Evolutionary conservation across 2,797 vertebrate genomes (phyloP).

Genomic region (Helostoma temminkii): DNA sequence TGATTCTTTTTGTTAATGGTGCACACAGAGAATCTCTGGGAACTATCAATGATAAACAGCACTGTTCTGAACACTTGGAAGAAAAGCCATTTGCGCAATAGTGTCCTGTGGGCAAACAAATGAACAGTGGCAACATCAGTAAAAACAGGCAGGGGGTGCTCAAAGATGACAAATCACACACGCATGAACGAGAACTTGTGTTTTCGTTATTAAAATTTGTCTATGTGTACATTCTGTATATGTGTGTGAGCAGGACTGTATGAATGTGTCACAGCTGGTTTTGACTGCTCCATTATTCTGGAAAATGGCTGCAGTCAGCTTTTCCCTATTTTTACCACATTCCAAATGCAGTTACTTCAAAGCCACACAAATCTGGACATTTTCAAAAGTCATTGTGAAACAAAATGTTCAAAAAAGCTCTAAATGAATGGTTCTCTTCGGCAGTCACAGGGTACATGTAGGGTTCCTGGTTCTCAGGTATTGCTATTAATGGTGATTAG

Average conservation of each 20-base stretch:
- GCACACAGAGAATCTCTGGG: conserved; percentile 64
- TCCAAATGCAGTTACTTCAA: conserved; percentile 7
- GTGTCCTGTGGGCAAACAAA: conserved; percentile 77
- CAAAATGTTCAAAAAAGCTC: conserved; percentile 25
- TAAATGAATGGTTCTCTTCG: conserved; percentile 1
- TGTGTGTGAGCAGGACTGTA: neutral
- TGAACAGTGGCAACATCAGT: conserved; percentile 89
- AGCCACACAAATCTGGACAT: conserved; percentile 15
- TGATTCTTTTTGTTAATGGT: conserved; percentile 39
- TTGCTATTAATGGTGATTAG: conserved; percentile 48
- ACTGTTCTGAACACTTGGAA: conserved; percentile 33
- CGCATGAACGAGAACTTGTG: conserved; percentile 14
- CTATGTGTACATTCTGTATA: neutral
- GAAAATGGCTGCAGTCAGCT: conserved; percentile 17
- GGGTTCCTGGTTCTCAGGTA: no score
- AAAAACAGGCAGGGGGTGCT: conserved; percentile 79
- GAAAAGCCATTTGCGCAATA: conserved; percentile 43
- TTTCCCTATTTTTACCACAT: conserved; percentile 11
- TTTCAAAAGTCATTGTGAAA: conserved; percentile 23
- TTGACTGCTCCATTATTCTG: conserved; percentile 36
- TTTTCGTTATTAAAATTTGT: conserved; percentile 13
- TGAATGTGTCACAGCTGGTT: conserved; percentile 30
- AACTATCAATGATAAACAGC: conserved; percentile 54
- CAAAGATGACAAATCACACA: conserved; percentile 11
- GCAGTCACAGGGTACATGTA: conserved; percentile 15